Percentiles rank a stretch among this genome's conserved stretches.
Evolutionary conservation across 2,113 vertebrate genomes (phyloP).

Genomic region (Atlantisia rogersi): DNA sequence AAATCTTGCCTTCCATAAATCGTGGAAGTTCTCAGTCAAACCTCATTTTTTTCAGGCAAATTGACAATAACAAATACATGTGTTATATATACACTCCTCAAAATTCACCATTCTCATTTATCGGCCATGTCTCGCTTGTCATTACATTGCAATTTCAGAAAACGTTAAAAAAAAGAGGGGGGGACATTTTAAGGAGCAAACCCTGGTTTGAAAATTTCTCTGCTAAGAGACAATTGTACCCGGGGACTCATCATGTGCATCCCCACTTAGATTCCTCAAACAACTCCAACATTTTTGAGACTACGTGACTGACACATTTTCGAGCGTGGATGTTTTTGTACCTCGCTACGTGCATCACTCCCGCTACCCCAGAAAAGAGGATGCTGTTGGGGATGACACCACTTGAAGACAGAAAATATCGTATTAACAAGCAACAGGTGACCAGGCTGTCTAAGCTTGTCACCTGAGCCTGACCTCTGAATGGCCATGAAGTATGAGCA

Average conservation of each 20-base stretch:
- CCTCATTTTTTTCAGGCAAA: neutral
- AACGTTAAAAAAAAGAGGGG: neutral
- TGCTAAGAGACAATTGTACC: neutral
- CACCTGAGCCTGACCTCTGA: neutral
- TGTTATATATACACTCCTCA: neutral
- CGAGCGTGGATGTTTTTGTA: neutral
- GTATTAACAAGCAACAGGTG: constrained; percentile 20
- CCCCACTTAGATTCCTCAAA: neutral
- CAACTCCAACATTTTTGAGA: neutral
- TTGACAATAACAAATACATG: neutral
- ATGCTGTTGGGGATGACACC: neutral
- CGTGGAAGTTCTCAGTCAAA: neutral
- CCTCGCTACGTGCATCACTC: neutral
- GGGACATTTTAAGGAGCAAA: neutral
- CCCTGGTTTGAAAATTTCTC: neutral
- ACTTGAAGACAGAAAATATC: neutral
- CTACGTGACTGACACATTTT: neutral
- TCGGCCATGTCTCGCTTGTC: neutral
- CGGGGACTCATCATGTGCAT: neutral
- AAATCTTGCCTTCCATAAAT: neutral
- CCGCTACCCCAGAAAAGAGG: neutral
- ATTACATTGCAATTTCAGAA: neutral
- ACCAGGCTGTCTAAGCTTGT: neutral
- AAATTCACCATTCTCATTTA: neutral
- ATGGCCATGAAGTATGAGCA: neutral